A percentile compares a stretch with the other conserved stretches of the same genome.
These are phyloP conservation scores for Andrena praecox DNA, from an alignment of 2,888 invertebrate genomes.

Conservation along the genomic window DNA sequence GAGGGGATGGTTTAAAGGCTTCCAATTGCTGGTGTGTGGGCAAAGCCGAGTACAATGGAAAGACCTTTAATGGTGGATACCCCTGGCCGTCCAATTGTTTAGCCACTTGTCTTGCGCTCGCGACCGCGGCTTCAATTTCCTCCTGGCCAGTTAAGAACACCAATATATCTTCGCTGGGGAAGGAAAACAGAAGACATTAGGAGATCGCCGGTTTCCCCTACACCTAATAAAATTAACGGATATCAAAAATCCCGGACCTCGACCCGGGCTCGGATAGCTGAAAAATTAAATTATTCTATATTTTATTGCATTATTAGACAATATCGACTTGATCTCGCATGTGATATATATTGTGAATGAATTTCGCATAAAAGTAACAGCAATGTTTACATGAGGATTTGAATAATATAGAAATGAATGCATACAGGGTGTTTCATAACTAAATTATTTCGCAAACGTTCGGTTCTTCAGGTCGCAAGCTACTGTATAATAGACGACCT, in stretches of 20 bases:
- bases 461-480: no score
- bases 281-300: background rate
- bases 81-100: conserved; percentile 88
- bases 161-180: conserved; percentile 92
- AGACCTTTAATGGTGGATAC: conserved; percentile 90
- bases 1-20: conserved; percentile 91
- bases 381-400: no score
- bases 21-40: conserved; percentile 94
- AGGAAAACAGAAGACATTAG: conserved; percentile 55
- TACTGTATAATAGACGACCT: no score
- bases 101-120: conserved; percentile 90
- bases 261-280: background rate
- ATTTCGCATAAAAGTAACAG: no score
- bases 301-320: background rate
- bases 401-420: no score
- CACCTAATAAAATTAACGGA: conserved; percentile 34
- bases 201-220: conserved; percentile 21
- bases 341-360: no score
- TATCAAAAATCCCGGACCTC: conserved; percentile 24
- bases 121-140: conserved; percentile 95
- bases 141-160: conserved; percentile 98
- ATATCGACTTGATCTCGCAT: no score
- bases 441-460: no score
- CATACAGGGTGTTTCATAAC: no score
- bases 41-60: conserved; percentile 96